These are phyloP conservation scores for Phrynocephalus guinanensis DNA, from an alignment of 2,797 vertebrate species.

Conservation along the genomic window DNA sequence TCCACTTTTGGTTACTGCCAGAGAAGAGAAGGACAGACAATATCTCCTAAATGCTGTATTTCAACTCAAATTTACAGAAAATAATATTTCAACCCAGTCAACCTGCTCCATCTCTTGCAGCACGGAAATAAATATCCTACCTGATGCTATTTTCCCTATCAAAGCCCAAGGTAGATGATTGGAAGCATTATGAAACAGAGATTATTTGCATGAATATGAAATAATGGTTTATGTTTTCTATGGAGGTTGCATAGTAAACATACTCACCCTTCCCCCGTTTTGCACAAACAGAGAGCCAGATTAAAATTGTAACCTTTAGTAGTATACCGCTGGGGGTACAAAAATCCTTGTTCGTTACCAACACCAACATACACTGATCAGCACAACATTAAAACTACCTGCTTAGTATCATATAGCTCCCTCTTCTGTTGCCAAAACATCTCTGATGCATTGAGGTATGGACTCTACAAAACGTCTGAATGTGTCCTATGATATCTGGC, in stretches of 20 bases:
- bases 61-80: conserved; percentile 68
- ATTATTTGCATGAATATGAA: conserved; percentile 68
- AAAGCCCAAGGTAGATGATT: conserved; percentile 59
- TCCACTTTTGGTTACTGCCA: conserved; percentile 71
- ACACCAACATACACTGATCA: neutral
- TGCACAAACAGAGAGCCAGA: neutral
- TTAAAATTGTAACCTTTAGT: neutral
- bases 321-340: conserved; percentile 43
- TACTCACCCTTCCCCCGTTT: conserved; percentile 36
- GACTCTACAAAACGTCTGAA: no score
- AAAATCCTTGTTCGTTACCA: neutral
- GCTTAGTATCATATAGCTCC: no score
- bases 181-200: conserved; percentile 62
- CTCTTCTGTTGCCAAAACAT: no score
- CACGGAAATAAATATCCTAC: conserved; percentile 71
- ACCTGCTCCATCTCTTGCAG: conserved; percentile 58
- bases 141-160: conserved; percentile 69
- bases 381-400: no score
- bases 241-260: conserved; percentile 52
- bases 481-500: no score
- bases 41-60: conserved; percentile 78
- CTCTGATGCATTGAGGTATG: no score
- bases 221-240: conserved; percentile 49
- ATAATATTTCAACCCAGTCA: conserved; percentile 75
- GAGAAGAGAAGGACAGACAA: conserved; percentile 68